Base-by-base conservation (phyloP, 2,888 invertebrate genomes). In the Xiphydria camelus region DNA sequence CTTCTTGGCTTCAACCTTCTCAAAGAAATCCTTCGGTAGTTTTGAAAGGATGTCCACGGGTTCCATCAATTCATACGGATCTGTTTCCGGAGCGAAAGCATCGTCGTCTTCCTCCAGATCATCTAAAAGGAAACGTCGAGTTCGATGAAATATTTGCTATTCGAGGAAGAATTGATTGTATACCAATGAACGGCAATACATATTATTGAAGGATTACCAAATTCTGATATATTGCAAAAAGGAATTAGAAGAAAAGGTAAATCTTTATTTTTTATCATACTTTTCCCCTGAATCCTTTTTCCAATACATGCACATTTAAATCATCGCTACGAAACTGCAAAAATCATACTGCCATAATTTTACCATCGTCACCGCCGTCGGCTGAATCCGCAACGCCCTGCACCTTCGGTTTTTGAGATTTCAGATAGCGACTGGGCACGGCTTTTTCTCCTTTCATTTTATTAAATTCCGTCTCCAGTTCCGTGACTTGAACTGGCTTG, bases 11-110 rank as follows among this genome's bases (percentile, higher is more conserved):
- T 98, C 94, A 3, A 92, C 73, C 73, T 95, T 92, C 3, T 96
- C 95, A 70, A 88, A 94, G 75, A 97, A 98, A 75, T 97, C 94
- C 77, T 94, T 93, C 0, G 97, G 95, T 22, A 99, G 77, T 70
- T 94, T 91, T 0, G 92, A 88, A 1, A 98, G 75, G 55, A 99
- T 91, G 68, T 99, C 95, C 34, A 95, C 94, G 0, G 97, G 91
- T 60, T 92, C 91, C 20, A 96, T 76, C 1, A 96, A 78, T 43
- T 98, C 98, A 75, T 88, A 93, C 0, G 94, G 90, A 77, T 98
- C 97, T 39, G 94, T 79, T 46, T 88, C 88, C 29, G 66, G 75
- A 18, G 73, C 66, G 31, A 65, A 76, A 22, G 73, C 77, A 7
- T 78, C 83, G 26, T 79, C 82, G 1, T 82, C 85, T 15, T 81